phyloP scores from a whole-genome alignment of 1,140 invertebrate genomes.

The Cepaea nemoralis region DNA sequence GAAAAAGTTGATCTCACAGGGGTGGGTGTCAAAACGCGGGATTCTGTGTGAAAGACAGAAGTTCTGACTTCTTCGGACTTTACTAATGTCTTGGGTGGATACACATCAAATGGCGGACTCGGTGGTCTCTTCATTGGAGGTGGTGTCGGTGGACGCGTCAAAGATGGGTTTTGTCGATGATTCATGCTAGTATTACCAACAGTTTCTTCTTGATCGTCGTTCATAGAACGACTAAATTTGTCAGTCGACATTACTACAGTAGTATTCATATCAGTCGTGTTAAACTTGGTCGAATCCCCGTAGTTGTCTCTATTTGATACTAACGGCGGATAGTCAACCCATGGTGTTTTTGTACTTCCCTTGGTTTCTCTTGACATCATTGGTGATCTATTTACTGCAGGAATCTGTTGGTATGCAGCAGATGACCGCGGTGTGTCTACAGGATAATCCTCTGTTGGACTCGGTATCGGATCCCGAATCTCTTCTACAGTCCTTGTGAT shows the following conservation, averaged over 20 bases:
- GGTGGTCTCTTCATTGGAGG: not conserved
- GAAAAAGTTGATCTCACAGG: not conserved
- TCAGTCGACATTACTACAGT: not conserved
- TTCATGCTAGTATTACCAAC: not conserved
- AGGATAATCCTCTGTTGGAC: not conserved
- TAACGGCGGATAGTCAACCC: not conserved
- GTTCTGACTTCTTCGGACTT: not conserved
- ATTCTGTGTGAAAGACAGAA: not conserved
- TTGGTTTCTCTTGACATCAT: not conserved
- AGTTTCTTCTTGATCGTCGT: not conserved
- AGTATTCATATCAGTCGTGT: not conserved
- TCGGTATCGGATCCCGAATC: not conserved
- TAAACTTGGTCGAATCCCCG: not conserved
- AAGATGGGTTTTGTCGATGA: not conserved
- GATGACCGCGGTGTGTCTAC: not conserved
- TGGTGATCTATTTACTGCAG: not conserved
- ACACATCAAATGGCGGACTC: not conserved
- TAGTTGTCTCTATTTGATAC: not conserved
- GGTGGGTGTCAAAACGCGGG: not conserved
- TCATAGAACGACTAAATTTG: not conserved
- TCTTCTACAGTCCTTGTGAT: not conserved
- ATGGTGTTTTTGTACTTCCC: not conserved
- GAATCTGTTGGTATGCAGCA: not conserved
- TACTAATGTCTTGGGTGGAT: not conserved
- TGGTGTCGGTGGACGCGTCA: not conserved